These are phyloP conservation scores for Myopa tessellatipennis DNA, from an alignment of 2,888 invertebrate genomes.

Conservation along the genomic window DNA sequence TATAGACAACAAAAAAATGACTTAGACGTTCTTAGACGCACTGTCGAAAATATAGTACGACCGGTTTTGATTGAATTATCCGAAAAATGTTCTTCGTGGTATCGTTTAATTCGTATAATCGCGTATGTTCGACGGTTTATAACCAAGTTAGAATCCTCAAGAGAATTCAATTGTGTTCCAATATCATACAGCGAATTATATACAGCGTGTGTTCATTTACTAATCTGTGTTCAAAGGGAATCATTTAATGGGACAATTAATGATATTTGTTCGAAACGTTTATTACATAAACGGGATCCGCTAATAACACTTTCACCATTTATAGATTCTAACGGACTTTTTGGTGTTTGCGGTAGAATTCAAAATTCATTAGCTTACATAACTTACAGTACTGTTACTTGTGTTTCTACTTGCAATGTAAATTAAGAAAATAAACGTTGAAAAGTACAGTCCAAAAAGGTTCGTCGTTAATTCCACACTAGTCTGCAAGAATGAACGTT, in stretches of 20 bases:
- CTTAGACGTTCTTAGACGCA: not conserved
- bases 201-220: not conserved
- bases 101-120: not conserved
- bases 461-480: too few species aligned
- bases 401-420: too few species aligned
- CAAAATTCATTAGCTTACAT: slow-evolving; percentile 17
- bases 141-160: not conserved
- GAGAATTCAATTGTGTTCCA: not conserved
- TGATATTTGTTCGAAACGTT: not conserved
- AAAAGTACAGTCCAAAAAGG: too few species aligned
- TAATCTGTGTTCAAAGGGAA: slow-evolving; percentile 3
- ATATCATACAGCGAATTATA: slow-evolving; percentile 20
- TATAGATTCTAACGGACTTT: slow-evolving; percentile 28
- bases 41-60: not conserved
- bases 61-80: not conserved
- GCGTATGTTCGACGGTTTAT: slow-evolving; percentile 39
- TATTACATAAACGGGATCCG: not conserved
- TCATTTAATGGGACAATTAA: not conserved
- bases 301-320: slow-evolving; percentile 37
- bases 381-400: not conserved
- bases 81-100: not conserved
- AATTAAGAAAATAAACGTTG: too few species aligned
- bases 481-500: too few species aligned
- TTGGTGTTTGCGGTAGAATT: slow-evolving; percentile 39
- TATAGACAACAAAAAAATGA: not conserved